Evolutionary conservation across 2,113 vertebrate species (phyloP), one percentile per base, ranked within the genome.

Genomic region (Cebus imitator): DNA sequence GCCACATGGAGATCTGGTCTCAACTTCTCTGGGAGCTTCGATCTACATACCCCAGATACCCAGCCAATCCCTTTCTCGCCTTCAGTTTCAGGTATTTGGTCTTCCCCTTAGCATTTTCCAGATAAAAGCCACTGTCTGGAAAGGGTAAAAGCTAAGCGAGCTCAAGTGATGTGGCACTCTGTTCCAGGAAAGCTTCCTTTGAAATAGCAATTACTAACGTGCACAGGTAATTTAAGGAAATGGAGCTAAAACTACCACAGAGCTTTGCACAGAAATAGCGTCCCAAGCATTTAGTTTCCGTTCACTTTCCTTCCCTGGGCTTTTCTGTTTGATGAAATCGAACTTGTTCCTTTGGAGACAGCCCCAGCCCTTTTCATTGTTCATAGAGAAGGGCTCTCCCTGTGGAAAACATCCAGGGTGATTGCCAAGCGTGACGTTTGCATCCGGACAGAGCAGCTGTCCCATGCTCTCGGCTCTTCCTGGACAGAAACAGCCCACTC

Each of bases 1-100:
- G 93, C 97, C 97, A 94, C 70, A 6, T 50, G 81, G 95, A 87
- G 90, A 87, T 98, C 96, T 66, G 93, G 96, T 75, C 90, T 75
- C 87, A 97, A 37, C 96, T 96, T 48, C 92, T 97, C 87, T 79
- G 3, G 13, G 0, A 94, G 95, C 89, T 96, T 94, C 97, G 90
- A 97, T 97, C 96, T 52, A 92, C 90, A 64, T 86, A 61, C 6
- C 40, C 32, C 66, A 23, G 79, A 64, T 52, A 92, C 87, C 93
- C 92, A 3, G 91, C 52, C 9, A 40, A 30, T 91, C 89, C 50
- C 32, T 52, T 0, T 16, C 84, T 66, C 32, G 82, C 61, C 61
- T 79, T 50, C 37, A 12, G 13, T 87, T 91, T 3, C 40, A 83
- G 87, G 81, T 80, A n/a, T 45, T 30, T 58, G 43, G 66, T 30